Evolutionary conservation across 1,140 invertebrate species (phyloP), one percentile per base, ranked within the genome.

Genomic region (Hyphantria cunea): DNA sequence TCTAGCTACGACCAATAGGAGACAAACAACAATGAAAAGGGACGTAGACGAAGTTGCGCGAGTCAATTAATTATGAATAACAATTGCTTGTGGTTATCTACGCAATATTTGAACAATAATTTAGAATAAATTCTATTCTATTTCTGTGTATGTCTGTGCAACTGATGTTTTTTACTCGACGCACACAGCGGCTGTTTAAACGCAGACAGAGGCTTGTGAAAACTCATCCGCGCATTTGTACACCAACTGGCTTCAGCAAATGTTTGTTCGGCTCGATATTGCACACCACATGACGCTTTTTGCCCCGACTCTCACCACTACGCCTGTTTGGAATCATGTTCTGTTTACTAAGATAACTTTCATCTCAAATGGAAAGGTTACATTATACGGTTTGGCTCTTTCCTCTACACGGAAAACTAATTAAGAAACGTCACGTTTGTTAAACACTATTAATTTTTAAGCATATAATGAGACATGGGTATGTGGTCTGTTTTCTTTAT

Each of bases 271-370:
- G 52, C 52, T 52, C 67, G 67, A 69, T 69, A 69, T 69, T 69
- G 67, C 67, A 69, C 63, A 53, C 67, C 67, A 65, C 62, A 62
- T 69, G 67, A 55, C 56, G 62, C 53, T 65, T 69, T 67, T 69
- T 69, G 58, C 62, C 32, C 14, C 50, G 14, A 41, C 56, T 59
- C 44, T 48, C 14, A 37, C 56, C 56, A 50, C 56, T 14, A 50
- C 67, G 67, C 34, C 62, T 64, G 66, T 69, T 64, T 59, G 55
- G 58, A 62, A 67, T 63, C 59, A 63, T 67, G 52, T 51, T 41
- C 59, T 67, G 58, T 67, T 67, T 67, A 50, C 52, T 62, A 53
- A 56, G 65, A 66, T 66, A 66, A 67, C 65, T 62, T 67, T 63
- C 65, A 51, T 62, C 53, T 58, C 33, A 33, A 59, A 59, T 50